Evolutionary conservation across 2,113 vertebrate species (phyloP).

Genomic region (Onychostruthus taczanowskii): DNA sequence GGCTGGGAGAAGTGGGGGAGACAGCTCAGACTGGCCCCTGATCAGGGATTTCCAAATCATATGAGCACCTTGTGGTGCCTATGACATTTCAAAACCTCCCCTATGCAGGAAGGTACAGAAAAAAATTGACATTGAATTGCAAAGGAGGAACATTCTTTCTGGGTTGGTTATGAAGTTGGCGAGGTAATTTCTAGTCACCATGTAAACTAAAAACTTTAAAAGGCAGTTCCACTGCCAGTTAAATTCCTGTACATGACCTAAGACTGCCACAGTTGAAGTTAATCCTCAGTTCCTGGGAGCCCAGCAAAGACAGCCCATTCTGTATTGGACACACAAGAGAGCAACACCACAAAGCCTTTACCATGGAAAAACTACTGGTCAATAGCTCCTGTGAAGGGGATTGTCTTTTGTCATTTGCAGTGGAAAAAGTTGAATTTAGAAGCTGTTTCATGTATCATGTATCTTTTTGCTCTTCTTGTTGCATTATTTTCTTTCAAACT

Average conservation of each 20-base stretch:
- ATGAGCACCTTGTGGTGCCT: neutral
- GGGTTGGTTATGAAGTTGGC: neutral
- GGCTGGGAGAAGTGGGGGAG: neutral
- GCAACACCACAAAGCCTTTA: neutral
- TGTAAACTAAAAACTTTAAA: neutral
- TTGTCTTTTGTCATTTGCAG: neutral
- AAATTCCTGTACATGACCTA: neutral
- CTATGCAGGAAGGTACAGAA: neutral
- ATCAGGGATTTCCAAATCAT: neutral
- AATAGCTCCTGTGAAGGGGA: neutral
- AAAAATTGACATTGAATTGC: neutral
- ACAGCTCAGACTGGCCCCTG: neutral
- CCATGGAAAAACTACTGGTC: neutral
- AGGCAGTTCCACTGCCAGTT: neutral
- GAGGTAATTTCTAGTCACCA: neutral
- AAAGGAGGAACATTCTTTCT: neutral
- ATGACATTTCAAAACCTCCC: neutral
- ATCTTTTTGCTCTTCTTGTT: neutral
- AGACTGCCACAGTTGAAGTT: neutral
- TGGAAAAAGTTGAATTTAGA: neutral
- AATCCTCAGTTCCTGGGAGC: neutral
- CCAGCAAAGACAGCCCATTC: neutral
- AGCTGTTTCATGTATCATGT: neutral
- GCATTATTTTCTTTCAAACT: neutral
- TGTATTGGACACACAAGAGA: neutral